A percentile compares a stretch with the other conserved stretches of the same genome.
These are phyloP conservation scores for Pygmarrhopalites habei DNA, from an alignment of 1,140 invertebrate species.

Conservation along the genomic window DNA sequence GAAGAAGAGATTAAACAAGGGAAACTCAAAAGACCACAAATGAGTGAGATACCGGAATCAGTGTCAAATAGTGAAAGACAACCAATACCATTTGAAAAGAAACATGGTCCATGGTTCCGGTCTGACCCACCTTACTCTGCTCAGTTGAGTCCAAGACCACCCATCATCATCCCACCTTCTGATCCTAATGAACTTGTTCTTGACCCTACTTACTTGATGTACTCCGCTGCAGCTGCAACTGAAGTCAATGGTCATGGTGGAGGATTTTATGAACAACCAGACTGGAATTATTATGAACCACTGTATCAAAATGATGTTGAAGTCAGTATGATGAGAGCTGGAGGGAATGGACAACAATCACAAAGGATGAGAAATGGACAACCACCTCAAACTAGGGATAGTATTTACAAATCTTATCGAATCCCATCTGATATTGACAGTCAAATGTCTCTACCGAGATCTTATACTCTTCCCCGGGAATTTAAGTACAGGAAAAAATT, in stretches of 20 bases:
- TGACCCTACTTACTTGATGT: slow-evolving; percentile 39
- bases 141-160: slow-evolving; percentile 33
- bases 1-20: slow-evolving; percentile 80
- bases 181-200: slow-evolving; percentile 31
- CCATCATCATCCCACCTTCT: slow-evolving; percentile 15
- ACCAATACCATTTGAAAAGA: slow-evolving; percentile 48
- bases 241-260: slow-evolving; percentile 42
- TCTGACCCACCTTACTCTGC: slow-evolving; percentile 48
- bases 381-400: slow-evolving; percentile 13
- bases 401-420: slow-evolving; percentile 50
- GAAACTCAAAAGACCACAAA: slow-evolving; percentile 55
- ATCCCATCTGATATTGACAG: slow-evolving; percentile 64
- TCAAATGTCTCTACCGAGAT: slow-evolving; percentile 68
- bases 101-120: slow-evolving; percentile 50
- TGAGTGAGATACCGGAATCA: slow-evolving; percentile 44
- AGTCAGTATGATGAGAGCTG: slow-evolving; percentile 6
- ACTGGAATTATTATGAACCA: slow-evolving; percentile 52
- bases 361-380: too few species aligned
- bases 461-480: slow-evolving; percentile 73
- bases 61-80: slow-evolving; percentile 43
- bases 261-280: slow-evolving; percentile 42
- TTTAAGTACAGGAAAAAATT: slow-evolving; percentile 67
- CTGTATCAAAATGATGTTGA: slow-evolving; percentile 30
- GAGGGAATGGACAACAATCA: not conserved
- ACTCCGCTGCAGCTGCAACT: slow-evolving; percentile 32